Base-by-base conservation (phyloP, 2,113 vertebrate genomes). In the Nettapus auritus region DNA sequence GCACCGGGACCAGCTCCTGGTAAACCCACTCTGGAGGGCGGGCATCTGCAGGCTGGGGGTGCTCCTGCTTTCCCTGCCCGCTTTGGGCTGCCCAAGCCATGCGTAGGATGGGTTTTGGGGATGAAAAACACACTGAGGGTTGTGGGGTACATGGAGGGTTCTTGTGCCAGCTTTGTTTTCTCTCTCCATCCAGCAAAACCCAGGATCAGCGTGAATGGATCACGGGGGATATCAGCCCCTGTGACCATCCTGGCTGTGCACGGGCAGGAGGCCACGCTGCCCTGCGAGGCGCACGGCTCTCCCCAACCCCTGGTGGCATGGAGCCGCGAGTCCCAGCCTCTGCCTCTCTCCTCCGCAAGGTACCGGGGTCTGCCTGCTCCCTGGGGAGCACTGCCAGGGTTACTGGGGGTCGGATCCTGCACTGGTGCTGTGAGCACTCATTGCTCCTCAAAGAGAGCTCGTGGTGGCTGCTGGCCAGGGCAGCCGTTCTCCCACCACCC, bases 261-360 rank as follows among this genome's bases (percentile, higher is more conserved):
- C 18, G 99, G 99, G 5, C 97, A 98, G 18, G 98, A 99, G 90
- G 97, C 98, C 84, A 98, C 98, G 56, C 97, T 99, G 57, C 98
- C 98, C 52, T 99, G 99, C 2, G 98, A 99, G 73, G 98, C 89
- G 55, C 94, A 98, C 9, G 99, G 99, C 29, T 93, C 77, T 40
- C 99, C 99, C 3, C 89, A 98, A 36, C 99, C 99, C 2, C 42
- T 98, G 42, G 98, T 99, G 81, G 95, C 97, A 13, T 99, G 99
- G 99, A 98, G 96, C 59, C 97, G 97, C 82, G 98, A 98, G 33
- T 97, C 97, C 15, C 97, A 76, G 33, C 98, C 95, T 3, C 96
- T 99, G 95, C 97, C 98, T 16, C 97, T 98, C 0, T 0, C 98
- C 92, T 95, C 97, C 2, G 63, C 94, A 3, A 98, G 99, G 99